Evolutionary conservation across 2,888 invertebrate genomes (phyloP), one percentile per base, ranked within the genome.

Genomic region (Meandrusa payeni): DNA sequence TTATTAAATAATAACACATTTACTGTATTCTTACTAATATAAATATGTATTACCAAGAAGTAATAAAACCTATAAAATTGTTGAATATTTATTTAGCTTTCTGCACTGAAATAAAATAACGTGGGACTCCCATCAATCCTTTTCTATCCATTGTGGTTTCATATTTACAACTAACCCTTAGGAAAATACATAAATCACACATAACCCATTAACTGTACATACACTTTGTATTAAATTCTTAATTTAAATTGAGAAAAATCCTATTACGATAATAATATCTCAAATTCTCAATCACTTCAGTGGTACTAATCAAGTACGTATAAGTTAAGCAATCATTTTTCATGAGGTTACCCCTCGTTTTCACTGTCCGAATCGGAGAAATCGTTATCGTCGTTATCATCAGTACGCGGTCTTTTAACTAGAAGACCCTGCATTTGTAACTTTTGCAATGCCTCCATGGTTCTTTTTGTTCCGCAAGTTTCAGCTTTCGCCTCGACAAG

Each of bases 351-450:
- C 33, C 70, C 68, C 33, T 68, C 67, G 23, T 59, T 66, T 12
- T 57, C 61, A 48, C 54, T 54, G 47, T 52, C 64, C 6, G 60
- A 64, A 27, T 74, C 58, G 6, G 62, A 66, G 32, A 64, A 54
- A 26, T 71, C 72, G 54, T 60, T 68, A 17, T 67, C 63, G 28
- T 75, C 70, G 44, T 59, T 63, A n/a, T 56, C 47, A 13, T 76
- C 82, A 42, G 75, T 32, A 3, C 76, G 71, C 12, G 87, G 87
- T 45, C 83, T 85, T 53, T 87, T 86, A 4, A 87, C 69, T 53
- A 86, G 62, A 5, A 87, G 64, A 36, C 87, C 87, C 49, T 82
- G 82, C 56, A 70, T 80, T 54, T 81, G 83, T 48, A 87, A 65
- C 50, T 70, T 85, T 57, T 85, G 74, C 55, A 87, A 75, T n/a